Evolutionary conservation across 2,888 invertebrate species (phyloP).

Genomic region (Chaetogeoica ovagalla): DNA sequence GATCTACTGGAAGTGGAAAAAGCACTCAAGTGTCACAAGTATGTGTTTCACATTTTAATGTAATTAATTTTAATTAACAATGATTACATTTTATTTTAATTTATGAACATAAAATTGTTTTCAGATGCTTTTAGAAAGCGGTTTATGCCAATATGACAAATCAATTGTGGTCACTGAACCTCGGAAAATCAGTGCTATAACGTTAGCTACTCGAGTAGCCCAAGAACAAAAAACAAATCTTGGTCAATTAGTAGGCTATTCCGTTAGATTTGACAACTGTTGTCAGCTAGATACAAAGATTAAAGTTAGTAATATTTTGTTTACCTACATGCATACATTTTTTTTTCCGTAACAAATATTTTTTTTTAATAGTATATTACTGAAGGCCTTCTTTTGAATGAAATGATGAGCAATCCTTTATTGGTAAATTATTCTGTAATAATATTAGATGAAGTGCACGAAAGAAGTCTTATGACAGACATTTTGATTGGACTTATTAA

Average conservation of each 20-base stretch:
- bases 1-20: constrained; percentile 96
- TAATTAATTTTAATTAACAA: too few species aligned
- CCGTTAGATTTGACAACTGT: constrained; percentile 77
- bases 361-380: constrained; percentile 79
- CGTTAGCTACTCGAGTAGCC: constrained; percentile 84
- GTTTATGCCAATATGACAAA: constrained; percentile 76
- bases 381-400: constrained; percentile 90
- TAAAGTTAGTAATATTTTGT: constrained; percentile 64
- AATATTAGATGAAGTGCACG: constrained; percentile 94
- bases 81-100: too few species aligned
- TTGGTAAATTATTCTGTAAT: constrained; percentile 85
- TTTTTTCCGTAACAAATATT: constrained; percentile 49
- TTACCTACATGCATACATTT: constrained; percentile 26
- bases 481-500: constrained; percentile 90
- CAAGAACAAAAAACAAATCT: constrained; percentile 80
- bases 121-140: constrained; percentile 85
- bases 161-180: constrained; percentile 91
- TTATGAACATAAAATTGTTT: constrained; percentile 36
- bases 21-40: constrained; percentile 95
- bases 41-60: constrained; percentile 59
- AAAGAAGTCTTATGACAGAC: constrained; percentile 89
- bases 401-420: constrained; percentile 93
- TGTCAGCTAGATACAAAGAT: constrained; percentile 69
- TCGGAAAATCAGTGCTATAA: constrained; percentile 83
- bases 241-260: constrained; percentile 75